Evolutionary conservation across 2,797 vertebrate genomes (phyloP).

Genomic region (Acestrorhynchus altus): DNA sequence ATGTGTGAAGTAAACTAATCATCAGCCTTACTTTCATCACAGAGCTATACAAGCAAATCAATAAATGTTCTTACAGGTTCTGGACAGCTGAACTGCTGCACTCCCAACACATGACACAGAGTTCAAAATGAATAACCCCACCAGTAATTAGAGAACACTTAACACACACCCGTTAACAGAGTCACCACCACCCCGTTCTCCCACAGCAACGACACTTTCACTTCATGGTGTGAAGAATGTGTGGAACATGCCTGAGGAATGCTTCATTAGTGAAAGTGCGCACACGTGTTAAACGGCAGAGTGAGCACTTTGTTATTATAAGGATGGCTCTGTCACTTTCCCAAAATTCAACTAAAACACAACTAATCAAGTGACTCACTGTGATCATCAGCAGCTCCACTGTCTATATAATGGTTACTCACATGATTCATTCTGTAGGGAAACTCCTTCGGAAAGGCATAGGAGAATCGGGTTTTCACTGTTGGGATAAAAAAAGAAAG

Average conservation of each 20-base stretch:
- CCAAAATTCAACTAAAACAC: constrained; percentile 22
- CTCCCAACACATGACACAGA: constrained; percentile 36
- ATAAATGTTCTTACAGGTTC: constrained; percentile 61
- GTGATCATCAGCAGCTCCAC: neutral
- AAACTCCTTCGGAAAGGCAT: constrained; percentile 99
- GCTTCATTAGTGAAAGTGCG: constrained; percentile 3
- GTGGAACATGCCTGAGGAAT: constrained; percentile 63
- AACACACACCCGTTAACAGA: constrained; percentile 50
- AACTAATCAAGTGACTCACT: neutral
- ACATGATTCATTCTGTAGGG: constrained; percentile 99
- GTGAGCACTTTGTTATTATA: constrained; percentile 21
- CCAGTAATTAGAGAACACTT: constrained; percentile 53
- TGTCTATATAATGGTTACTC: constrained; percentile 70
- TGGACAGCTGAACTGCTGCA: constrained; percentile 57
- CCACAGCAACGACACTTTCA: constrained; percentile 61
- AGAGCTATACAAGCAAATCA: constrained; percentile 51
- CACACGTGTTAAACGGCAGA: neutral
- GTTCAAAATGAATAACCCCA: constrained; percentile 51
- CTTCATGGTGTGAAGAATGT: constrained; percentile 59
- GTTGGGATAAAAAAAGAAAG: constrained; percentile 46
- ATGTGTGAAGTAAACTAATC: constrained; percentile 43
- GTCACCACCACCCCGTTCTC: neutral
- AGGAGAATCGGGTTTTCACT: constrained; percentile 99
- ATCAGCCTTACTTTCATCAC: constrained; percentile 49
- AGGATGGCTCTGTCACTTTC: constrained; percentile 17